Evolutionary conservation across 2,113 vertebrate species (phyloP).

Genomic region (Stercorarius parasiticus): DNA sequence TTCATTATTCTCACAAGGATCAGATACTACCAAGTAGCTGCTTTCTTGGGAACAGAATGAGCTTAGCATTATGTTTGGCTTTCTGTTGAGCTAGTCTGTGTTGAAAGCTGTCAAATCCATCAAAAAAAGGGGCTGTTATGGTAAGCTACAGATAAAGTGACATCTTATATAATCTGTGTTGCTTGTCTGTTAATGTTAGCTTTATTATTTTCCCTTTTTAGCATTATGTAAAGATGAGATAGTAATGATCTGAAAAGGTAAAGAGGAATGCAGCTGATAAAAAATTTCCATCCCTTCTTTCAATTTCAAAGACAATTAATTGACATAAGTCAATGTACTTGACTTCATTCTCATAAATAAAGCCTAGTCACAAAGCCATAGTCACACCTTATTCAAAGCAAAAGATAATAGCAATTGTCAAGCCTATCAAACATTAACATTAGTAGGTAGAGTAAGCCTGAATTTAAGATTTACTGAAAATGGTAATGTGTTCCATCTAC

Average conservation of each 20-base stretch:
- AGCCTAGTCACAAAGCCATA: background rate
- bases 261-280: background rate
- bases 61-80: background rate
- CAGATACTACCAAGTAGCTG: background rate
- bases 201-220: conserved; percentile 24
- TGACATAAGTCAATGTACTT: background rate
- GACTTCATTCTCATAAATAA: background rate
- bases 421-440: background rate
- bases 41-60: background rate
- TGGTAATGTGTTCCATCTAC: background rate
- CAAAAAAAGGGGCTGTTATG: background rate
- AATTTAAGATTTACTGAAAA: background rate
- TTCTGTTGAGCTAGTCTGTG: background rate
- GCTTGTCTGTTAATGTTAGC: conserved; percentile 45
- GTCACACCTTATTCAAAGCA: background rate
- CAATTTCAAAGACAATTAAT: background rate
- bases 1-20: background rate
- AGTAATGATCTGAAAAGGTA: conserved; percentile 18
- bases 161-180: conserved; percentile 50
- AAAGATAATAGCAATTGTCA: background rate
- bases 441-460: background rate
- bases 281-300: conserved; percentile 20
- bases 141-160: conserved; percentile 42
- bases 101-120: conserved; percentile 48
- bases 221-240: conserved; percentile 4